Evolutionary conservation across 2,113 vertebrate species (phyloP).

Genomic region (Sula dactylatra): DNA sequence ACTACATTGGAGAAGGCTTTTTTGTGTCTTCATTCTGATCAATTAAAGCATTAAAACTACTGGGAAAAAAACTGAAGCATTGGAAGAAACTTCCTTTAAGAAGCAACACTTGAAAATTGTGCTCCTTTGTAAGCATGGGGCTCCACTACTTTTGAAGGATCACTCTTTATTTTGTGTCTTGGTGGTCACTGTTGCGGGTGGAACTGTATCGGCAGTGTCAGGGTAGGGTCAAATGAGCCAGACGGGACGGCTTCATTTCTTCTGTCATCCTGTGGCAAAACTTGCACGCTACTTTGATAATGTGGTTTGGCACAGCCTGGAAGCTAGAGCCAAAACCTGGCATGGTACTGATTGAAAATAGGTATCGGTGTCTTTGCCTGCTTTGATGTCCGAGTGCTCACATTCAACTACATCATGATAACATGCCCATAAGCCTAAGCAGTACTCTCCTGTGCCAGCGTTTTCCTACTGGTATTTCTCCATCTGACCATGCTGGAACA

Average conservation of each 20-base stretch:
- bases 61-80: background rate
- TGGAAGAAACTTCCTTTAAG: background rate
- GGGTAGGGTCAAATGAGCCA: background rate
- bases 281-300: background rate
- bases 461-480: background rate
- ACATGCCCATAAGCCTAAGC: background rate
- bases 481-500: background rate
- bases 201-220: background rate
- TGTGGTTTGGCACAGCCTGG: background rate
- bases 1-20: background rate
- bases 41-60: background rate
- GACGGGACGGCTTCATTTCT: rapidly evolving
- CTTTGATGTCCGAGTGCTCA: background rate
- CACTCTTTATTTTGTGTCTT: background rate
- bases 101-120: background rate
- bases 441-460: background rate
- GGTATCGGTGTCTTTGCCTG: background rate
- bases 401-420: background rate
- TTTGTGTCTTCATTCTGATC: background rate
- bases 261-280: background rate
- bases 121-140: background rate
- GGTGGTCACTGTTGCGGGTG: background rate
- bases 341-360: background rate
- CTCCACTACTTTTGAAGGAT: background rate
- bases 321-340: background rate